These are phyloP conservation scores for Osmoderma eremita DNA, from an alignment of 2,888 invertebrate species.

Conservation along the genomic window DNA sequence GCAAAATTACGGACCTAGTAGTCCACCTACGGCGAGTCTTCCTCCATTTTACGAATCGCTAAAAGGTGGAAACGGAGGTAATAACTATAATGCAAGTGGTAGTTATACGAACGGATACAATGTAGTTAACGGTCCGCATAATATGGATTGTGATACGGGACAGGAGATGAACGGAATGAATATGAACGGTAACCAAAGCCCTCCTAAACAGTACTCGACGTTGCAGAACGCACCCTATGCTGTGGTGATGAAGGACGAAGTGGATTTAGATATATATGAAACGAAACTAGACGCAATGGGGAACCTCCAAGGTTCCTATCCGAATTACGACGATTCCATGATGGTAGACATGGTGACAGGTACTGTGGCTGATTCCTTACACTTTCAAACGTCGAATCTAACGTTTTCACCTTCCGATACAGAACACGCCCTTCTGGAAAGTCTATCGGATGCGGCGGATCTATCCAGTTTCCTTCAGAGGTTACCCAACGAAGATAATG, in stretches of 20 bases:
- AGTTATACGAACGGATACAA: constrained; percentile 75
- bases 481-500: constrained; percentile 70
- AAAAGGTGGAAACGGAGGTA: constrained; percentile 79
- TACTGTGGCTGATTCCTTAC: constrained; percentile 81
- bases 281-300: constrained; percentile 76
- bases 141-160: constrained; percentile 81
- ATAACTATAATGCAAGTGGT: constrained; percentile 74
- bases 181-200: constrained; percentile 64
- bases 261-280: constrained; percentile 77
- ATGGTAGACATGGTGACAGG: constrained; percentile 85
- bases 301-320: constrained; percentile 69
- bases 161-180: constrained; percentile 68
- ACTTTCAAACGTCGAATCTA: constrained; percentile 79
- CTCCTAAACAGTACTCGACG: constrained; percentile 78
- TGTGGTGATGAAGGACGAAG: constrained; percentile 81
- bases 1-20: constrained; percentile 87
- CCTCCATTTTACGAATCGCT: constrained; percentile 91
- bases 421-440: constrained; percentile 80
- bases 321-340: constrained; percentile 81
- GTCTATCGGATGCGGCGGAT: constrained; percentile 82
- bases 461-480: constrained; percentile 79
- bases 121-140: constrained; percentile 74
- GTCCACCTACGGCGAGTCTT: constrained; percentile 85
- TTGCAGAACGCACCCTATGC: constrained; percentile 86
- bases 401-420: constrained; percentile 79